phyloP scores from a whole-genome alignment of 2,888 invertebrate genomes.

The Scelioninae gen. 1 region DNA sequence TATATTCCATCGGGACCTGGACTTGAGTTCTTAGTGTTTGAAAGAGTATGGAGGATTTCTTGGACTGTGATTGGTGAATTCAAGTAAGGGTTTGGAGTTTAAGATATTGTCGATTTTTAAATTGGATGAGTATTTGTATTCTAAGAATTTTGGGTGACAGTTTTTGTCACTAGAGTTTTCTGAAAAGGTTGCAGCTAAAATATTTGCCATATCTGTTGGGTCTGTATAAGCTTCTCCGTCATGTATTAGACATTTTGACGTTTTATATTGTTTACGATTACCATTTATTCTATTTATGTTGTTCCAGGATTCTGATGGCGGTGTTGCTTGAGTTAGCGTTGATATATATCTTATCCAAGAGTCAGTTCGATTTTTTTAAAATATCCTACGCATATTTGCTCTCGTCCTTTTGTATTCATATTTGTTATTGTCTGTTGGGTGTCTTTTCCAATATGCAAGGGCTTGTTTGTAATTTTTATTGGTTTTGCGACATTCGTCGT shows the following conservation, averaged over 20 bases:
- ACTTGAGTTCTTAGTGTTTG: slow-evolving; percentile 49
- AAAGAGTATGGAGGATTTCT: background rate
- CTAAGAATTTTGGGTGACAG: background rate
- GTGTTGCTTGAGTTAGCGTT: too few species aligned
- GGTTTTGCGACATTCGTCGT: slow-evolving; percentile 39
- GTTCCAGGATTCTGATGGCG: too few species aligned
- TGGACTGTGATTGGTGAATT: background rate
- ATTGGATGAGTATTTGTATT: background rate
- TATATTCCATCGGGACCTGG: slow-evolving; percentile 66
- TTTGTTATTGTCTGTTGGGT: slow-evolving; percentile 33
- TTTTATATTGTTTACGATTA: background rate
- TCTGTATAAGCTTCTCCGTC: background rate
- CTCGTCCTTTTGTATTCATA: slow-evolving; percentile 20
- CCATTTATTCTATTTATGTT: slow-evolving; percentile 20
- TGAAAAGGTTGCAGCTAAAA: background rate
- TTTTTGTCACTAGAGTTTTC: slow-evolving; percentile 5
- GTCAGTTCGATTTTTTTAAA: background rate
- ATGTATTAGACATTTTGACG: background rate
- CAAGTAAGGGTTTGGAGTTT: background rate
- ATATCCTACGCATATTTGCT: background rate
- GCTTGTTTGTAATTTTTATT: slow-evolving; percentile 47
- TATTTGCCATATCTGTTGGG: slow-evolving; percentile 2
- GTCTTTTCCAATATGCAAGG: slow-evolving; percentile 14
- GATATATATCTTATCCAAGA: slow-evolving; percentile 8
- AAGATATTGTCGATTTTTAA: slow-evolving; percentile 8